Base-by-base conservation (phyloP, 2,113 vertebrate species). In the Oreochromis aureus region DNA sequence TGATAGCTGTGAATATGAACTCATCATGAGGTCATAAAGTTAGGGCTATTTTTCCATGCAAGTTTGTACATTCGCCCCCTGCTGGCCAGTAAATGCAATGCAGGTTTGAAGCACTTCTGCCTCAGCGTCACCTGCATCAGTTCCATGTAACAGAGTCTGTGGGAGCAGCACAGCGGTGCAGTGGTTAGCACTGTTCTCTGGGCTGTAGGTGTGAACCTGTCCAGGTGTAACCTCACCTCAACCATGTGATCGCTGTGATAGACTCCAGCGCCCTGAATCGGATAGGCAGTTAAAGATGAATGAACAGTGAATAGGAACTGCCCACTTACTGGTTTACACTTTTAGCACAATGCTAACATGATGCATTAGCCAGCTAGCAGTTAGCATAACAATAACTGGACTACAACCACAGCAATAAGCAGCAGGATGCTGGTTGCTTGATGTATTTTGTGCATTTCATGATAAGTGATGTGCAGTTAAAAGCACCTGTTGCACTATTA, bases 31-130 rank as follows among this genome's bases (percentile, higher is more conserved):
- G 36, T 22, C 63, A 69, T 69, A 39, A 0, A 69, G 36, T 41
- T 5, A 22, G 19, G 63, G 19, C 36, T 22, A 3, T 41, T 39
- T 69, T 69, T 15, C 36, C 34, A 2, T 22, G 63, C 34, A 22
- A 1, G 3, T 41, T 41, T 0, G 7, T 24, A 71, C 66, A 71
- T 15, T 16, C 0, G 0, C 66, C 0, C 5, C 66, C 66, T 71
- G 66, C 66, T 71, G 3, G 7, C 36, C 39, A 44, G n/a, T 71
- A 71, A 71, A 0, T 0, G 30, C 8, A 61, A 34, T 61, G 3
- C 63, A 71, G n/a, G n/a, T 44, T 71, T n/a, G 32, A 36, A 34
- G 34, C 61, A 66, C 32, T 39, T 13, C 34, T 12, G 18, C 19
- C 34, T 71, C 0, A 71, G 12, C 5, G 7, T 41, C 5, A 41